phyloP scores from a whole-genome alignment of 2,888 invertebrate genomes.

The Ophion ventricosus region DNA sequence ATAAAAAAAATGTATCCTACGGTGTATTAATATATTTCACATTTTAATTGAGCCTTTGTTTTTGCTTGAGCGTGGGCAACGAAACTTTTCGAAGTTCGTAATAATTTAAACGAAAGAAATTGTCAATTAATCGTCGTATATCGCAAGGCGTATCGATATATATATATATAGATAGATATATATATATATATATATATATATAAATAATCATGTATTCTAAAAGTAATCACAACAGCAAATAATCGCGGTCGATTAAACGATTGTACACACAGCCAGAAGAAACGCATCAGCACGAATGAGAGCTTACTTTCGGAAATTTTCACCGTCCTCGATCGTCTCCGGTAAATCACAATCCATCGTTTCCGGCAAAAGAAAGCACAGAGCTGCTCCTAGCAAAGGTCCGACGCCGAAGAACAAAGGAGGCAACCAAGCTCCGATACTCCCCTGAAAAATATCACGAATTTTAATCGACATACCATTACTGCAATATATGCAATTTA shows the following conservation, averaged over 20 bases:
- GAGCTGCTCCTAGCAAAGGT: conserved; percentile 82
- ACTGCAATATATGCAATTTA: background rate
- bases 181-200: too few relatives aligned
- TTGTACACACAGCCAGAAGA: conserved; percentile 19
- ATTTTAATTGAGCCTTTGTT: too few relatives aligned
- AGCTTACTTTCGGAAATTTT: conserved; percentile 82
- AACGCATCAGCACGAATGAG: conserved; percentile 6
- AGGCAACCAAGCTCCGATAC: conserved; percentile 78
- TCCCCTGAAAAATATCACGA: conserved; percentile 70
- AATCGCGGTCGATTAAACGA: background rate
- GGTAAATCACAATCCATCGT: conserved; percentile 84
- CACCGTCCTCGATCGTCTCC: conserved; percentile 84
- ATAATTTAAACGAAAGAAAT: too few relatives aligned
- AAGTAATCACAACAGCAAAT: background rate
- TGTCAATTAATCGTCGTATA: too few relatives aligned
- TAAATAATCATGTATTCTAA: too few relatives aligned
- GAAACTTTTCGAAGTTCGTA: too few relatives aligned
- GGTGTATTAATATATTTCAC: too few relatives aligned
- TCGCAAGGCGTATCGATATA: too few relatives aligned
- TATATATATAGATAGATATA: too few relatives aligned
- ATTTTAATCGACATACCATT: background rate
- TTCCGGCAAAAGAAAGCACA: conserved; percentile 84
- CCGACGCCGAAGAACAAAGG: conserved; percentile 83
- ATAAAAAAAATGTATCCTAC: too few relatives aligned
- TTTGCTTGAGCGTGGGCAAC: too few relatives aligned